A percentile compares a stretch with the other conserved stretches of the same genome.
These are phyloP conservation scores for Saimiri boliviensis DNA, from an alignment of 2,113 vertebrate genomes.

Conservation along the genomic window DNA sequence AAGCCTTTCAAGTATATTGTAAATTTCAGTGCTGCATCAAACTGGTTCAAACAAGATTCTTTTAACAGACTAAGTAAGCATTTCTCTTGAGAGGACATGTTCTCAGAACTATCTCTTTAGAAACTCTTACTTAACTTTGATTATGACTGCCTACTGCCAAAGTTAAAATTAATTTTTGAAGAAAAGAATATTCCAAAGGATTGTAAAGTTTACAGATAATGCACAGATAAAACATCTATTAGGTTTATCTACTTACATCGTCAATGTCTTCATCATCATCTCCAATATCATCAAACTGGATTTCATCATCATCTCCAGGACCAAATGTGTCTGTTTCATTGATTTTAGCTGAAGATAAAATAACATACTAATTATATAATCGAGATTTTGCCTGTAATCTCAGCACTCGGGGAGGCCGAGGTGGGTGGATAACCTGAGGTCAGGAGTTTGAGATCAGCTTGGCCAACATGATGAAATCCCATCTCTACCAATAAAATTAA, in stretches of 20 bases:
- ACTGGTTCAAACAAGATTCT: neutral
- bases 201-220: neutral
- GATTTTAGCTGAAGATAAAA: conserved; percentile 91
- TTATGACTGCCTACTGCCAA: neutral
- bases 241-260: conserved; percentile 87
- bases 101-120: neutral
- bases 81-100: neutral
- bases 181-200: neutral
- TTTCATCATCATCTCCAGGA: conserved; percentile 95
- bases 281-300: conserved; percentile 96
- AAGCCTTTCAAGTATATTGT: neutral
- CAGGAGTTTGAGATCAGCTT: no score
- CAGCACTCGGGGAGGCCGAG: no score
- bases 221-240: neutral
- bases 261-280: conserved; percentile 97
- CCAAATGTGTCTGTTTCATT: conserved; percentile 97
- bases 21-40: neutral
- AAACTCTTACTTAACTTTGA: neutral
- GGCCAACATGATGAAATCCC: no score
- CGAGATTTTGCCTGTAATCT: neutral
- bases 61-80: neutral
- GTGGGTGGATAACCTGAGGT: no score
- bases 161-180: neutral
- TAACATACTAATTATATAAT: neutral
- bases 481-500: no score